These are phyloP conservation scores for Lochmaea capreae DNA, from an alignment of 2,888 invertebrate genomes.

Conservation along the genomic window DNA sequence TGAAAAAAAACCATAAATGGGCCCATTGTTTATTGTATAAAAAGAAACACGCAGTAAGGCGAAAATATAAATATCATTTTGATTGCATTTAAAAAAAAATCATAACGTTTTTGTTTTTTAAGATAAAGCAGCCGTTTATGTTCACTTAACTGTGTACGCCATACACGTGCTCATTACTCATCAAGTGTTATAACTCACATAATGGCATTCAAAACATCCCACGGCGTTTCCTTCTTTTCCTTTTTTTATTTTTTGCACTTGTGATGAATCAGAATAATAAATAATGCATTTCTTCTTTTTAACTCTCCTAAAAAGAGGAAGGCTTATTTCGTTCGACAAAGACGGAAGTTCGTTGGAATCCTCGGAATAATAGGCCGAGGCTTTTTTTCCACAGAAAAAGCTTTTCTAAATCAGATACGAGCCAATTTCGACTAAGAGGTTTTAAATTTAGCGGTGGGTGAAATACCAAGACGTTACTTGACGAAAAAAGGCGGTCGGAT, in stretches of 20 bases:
- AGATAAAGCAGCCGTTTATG: background rate
- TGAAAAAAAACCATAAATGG: too few species aligned
- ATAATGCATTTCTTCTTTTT: constrained; percentile 32
- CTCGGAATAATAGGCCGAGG: constrained; percentile 20
- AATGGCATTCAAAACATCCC: constrained; percentile 30
- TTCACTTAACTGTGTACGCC: background rate
- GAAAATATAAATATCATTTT: too few species aligned
- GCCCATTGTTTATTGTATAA: too few species aligned
- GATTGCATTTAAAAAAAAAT: too few species aligned
- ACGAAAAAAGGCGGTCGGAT: background rate
- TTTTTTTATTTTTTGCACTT: constrained; percentile 20
- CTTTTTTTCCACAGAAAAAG: constrained; percentile 15
- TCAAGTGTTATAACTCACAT: constrained; percentile 28
- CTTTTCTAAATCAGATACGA: constrained; percentile 23
- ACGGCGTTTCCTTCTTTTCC: constrained; percentile 7
- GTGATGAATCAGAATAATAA: constrained; percentile 31
- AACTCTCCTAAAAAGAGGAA: constrained; percentile 19
- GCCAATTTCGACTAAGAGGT: constrained; percentile 11
- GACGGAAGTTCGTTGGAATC: constrained; percentile 18
- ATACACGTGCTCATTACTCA: constrained; percentile 16
- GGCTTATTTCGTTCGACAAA: constrained; percentile 10
- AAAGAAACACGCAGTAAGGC: too few species aligned
- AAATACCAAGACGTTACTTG: background rate
- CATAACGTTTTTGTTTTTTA: background rate
- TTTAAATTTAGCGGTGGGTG: constrained; percentile 4